These are phyloP conservation scores for Cuculus canorus DNA, from an alignment of 2,797 vertebrate genomes.

Conservation along the genomic window DNA sequence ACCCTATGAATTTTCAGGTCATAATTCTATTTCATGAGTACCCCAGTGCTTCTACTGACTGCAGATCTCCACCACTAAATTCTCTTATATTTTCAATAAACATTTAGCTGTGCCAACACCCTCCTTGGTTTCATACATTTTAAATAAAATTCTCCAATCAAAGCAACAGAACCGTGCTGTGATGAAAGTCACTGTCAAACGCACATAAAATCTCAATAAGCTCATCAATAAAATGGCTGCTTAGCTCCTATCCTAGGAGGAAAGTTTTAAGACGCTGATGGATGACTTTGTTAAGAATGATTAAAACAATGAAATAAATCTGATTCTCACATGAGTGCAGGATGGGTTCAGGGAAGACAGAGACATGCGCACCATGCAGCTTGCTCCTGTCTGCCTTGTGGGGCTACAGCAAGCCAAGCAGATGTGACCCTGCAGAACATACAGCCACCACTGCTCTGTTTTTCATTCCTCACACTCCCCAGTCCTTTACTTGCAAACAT, in stretches of 20 bases:
- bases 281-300: neutral
- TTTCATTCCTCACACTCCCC: neutral
- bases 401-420: neutral
- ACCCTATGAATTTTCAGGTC: neutral
- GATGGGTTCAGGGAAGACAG: neutral
- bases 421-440: neutral
- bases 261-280: constrained; percentile 1
- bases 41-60: neutral
- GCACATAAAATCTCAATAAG: constrained; percentile 1
- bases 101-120: neutral
- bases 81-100: neutral
- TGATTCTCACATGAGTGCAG: neutral
- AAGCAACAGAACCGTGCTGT: neutral
- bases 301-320: constrained; percentile 15
- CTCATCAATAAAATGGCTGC: constrained; percentile 13
- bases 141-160: neutral
- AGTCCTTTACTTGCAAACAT: neutral
- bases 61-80: neutral
- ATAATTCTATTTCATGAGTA: neutral
- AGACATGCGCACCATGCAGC: neutral
- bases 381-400: neutral
- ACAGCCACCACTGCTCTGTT: fast-evolving
- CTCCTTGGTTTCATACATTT: neutral
- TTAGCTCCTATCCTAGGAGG: neutral
- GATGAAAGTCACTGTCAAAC: neutral